Evolutionary conservation across 2,888 invertebrate genomes (phyloP).

Genomic region (Deilephila porcellus): DNA sequence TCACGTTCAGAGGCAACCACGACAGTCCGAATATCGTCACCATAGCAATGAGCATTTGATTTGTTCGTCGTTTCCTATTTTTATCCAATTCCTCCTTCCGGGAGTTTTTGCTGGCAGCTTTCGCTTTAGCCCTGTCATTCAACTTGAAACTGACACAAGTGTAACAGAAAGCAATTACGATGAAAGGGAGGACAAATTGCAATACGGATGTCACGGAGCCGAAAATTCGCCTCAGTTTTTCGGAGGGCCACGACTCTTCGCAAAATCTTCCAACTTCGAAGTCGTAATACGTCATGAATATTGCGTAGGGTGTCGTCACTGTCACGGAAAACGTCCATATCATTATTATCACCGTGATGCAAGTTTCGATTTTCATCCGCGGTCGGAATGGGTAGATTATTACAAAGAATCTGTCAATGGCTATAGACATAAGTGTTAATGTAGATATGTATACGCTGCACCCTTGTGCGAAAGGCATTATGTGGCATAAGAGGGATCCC

Average conservation of each 20-base stretch:
- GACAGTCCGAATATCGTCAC: constrained; percentile 98
- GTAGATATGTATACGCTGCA: constrained; percentile 99
- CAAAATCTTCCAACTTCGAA: constrained; percentile 86
- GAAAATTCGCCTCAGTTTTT: constrained; percentile 90
- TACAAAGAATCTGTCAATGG: constrained; percentile 98
- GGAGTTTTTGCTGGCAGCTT: constrained; percentile 94
- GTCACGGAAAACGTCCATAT: constrained; percentile 96
- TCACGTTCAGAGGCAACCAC: constrained; percentile 96
- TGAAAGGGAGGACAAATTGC: constrained; percentile 97
- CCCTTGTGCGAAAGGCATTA: constrained; percentile 97
- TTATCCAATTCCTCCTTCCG: constrained; percentile 95
- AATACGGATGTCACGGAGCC: constrained; percentile 94
- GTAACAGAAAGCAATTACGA: constrained; percentile 97
- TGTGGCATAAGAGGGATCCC: constrained; percentile 94
- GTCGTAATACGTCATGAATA: constrained; percentile 89
- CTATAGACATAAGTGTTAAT: constrained; percentile 97
- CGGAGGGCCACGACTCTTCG: constrained; percentile 96
- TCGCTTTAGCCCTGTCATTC: constrained; percentile 92
- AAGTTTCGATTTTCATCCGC: constrained; percentile 94
- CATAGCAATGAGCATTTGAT: constrained; percentile 99
- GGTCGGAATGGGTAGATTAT: constrained; percentile 98
- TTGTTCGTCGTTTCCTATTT: constrained; percentile 95
- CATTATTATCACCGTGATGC: constrained; percentile 92
- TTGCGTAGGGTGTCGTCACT: constrained; percentile 95
- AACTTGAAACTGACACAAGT: constrained; percentile 95